Evolutionary conservation across 2,888 invertebrate genomes (phyloP).

Genomic region (Fragum whitleyi): DNA sequence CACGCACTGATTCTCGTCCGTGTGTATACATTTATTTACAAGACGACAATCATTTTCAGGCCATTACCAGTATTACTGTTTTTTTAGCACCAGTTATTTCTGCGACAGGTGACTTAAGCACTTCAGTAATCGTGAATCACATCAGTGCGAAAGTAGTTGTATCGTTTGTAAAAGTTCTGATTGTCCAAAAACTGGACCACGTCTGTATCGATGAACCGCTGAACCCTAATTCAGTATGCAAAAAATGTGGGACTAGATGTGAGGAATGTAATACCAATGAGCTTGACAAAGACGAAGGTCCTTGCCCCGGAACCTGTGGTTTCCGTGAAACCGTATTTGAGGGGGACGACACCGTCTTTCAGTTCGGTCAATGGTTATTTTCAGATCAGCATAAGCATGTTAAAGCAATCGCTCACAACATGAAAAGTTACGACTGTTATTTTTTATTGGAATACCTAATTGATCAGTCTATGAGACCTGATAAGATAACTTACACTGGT

Average conservation of each 20-base stretch:
- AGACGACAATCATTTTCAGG: slow-evolving; percentile 39
- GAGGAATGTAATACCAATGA: slow-evolving; percentile 21
- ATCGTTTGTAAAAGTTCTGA: slow-evolving; percentile 28
- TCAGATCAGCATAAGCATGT: slow-evolving; percentile 37
- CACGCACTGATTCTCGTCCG: slow-evolving; percentile 18
- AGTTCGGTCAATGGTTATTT: slow-evolving; percentile 50
- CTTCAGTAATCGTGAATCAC: slow-evolving; percentile 21
- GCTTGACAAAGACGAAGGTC: slow-evolving; percentile 36
- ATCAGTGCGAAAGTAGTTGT: slow-evolving; percentile 27
- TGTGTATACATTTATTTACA: slow-evolving; percentile 44
- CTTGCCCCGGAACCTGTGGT: slow-evolving; percentile 50
- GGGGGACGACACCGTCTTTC: slow-evolving; percentile 33
- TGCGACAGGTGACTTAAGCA: slow-evolving; percentile 28
- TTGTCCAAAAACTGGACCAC: slow-evolving; percentile 11
- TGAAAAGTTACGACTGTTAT: slow-evolving; percentile 53
- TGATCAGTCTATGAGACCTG: too few species aligned
- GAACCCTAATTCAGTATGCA: slow-evolving; percentile 32
- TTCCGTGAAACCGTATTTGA: slow-evolving; percentile 48
- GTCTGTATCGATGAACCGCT: slow-evolving; percentile 31
- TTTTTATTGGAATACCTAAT: slow-evolving; percentile 55
- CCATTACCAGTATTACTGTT: slow-evolving; percentile 30
- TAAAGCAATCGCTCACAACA: slow-evolving; percentile 51
- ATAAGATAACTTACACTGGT: too few species aligned
- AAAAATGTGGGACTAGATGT: slow-evolving; percentile 34
- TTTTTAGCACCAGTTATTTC: slow-evolving; percentile 34